Evolutionary conservation across 2,888 invertebrate genomes (phyloP).

Genomic region (Nemapogon koenigi): DNA sequence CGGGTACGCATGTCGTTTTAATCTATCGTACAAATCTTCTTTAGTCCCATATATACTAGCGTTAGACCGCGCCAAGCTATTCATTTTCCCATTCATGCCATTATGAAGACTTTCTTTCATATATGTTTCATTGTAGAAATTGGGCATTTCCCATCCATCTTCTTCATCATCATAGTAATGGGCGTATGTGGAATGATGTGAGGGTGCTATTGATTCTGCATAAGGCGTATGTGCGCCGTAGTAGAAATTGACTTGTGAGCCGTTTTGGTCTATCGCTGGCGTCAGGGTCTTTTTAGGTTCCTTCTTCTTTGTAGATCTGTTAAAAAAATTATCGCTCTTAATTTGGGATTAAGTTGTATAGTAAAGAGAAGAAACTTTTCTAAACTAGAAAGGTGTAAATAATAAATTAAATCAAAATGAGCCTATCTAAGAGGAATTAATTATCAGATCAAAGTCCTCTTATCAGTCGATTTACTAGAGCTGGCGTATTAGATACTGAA

Average conservation of each 20-base stretch:
- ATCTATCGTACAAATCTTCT: slow-evolving; percentile 93
- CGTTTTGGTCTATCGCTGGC: slow-evolving; percentile 89
- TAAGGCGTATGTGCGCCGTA: slow-evolving; percentile 95
- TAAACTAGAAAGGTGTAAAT: too few relatives aligned
- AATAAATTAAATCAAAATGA: too few relatives aligned
- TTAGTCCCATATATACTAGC: slow-evolving; percentile 95
- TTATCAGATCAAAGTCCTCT: too few relatives aligned
- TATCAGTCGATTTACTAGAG: too few relatives aligned
- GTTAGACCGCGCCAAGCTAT: slow-evolving; percentile 90
- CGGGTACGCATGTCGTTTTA: slow-evolving; percentile 93
- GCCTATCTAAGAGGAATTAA: too few relatives aligned
- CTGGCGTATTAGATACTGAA: too few relatives aligned
- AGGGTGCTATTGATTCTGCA: slow-evolving; percentile 93
- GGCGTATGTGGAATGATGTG: slow-evolving; percentile 94
- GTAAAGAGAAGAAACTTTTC: too few relatives aligned
- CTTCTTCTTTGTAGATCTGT: slow-evolving; percentile 82
- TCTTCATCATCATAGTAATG: slow-evolving; percentile 96
- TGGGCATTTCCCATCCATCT: slow-evolving; percentile 97
- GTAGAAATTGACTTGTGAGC: slow-evolving; percentile 95
- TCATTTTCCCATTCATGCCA: slow-evolving; percentile 86
- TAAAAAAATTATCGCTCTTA: slow-evolving; percentile 5
- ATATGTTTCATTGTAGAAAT: slow-evolving; percentile 95
- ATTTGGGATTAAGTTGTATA: too few relatives aligned
- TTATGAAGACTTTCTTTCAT: slow-evolving; percentile 94
- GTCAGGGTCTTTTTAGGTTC: slow-evolving; percentile 92